Base-by-base conservation (phyloP, 2,113 vertebrate species). In the Castor canadensis region DNA sequence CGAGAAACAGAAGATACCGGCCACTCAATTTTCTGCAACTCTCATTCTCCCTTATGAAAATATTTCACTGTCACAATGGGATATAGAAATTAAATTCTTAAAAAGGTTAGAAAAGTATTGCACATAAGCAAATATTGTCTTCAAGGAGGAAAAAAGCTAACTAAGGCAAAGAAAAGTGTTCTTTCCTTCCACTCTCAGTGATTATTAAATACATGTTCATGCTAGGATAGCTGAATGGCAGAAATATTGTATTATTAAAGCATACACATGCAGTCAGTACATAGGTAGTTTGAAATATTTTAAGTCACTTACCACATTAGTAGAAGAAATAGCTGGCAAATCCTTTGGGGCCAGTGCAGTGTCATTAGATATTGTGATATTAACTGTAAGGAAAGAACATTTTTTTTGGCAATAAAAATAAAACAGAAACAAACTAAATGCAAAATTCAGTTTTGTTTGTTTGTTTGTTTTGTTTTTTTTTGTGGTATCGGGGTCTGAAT, bases 321-420 rank as follows among this genome's bases (percentile, higher is more conserved):
- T 6, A 6, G 98, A 98, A 97, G 98, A 98, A 97, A 98, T 97
- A 88, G 96, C 89, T 69, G 96, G 96, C 98, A 98, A 99, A 52
- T 96, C 2, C 0, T 98, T 89, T 3, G 98, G 88, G 0, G 49
- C 92, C 45, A 98, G 97, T 26, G 72, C 3, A 24, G 98, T 97
- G 71, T 98, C 97, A 22, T 97, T 98, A 35, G 96, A 67, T 12
- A 98, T 9, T 0, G 99, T 99, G 40, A 96, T 98, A 96, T 99
- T 99, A 93, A 97, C 99, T 99, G 98, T 52, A 98, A 98, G 73
- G 98, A 87, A 98, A 64, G 97, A 30, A 79, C 54, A 64, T 80
- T 52, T 92, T 52, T 92, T 95, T 91, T 87, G 9, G 89, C 43
- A 60, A 77, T 72, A 93, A 93, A 95, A 84, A 66, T 45, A 90